Evolutionary conservation across 2,113 vertebrate species (phyloP), one percentile per base, ranked within the genome.

Genomic region (Tupaia tana): DNA sequence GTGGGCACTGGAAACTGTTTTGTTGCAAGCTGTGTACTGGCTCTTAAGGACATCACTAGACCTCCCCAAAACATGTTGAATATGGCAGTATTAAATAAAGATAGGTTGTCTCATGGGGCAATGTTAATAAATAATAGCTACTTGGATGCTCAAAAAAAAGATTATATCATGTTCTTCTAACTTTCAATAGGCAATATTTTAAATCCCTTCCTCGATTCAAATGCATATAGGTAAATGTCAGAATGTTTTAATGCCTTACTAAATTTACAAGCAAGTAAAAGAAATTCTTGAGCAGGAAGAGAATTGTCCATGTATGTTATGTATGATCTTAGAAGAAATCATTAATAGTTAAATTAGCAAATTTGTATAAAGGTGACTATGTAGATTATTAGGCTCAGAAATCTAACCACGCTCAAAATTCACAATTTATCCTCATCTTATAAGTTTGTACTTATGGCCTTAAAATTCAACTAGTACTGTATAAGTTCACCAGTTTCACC

Each of bases 251-350:
- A 70, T 73, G 43, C 43, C 34, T 91, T 75, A 2, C 22, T 67
- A 82, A 54, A 12, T 87, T 54, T 91, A 29, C 85, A 6, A 4
- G 43, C 66, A 87, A 95, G 43, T 75, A 92, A 93, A 56, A 88
- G 4, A 20, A 7, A 69, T 15, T 12, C 9, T 3, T 67, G 9
- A 89, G 0, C 0, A 0, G 15, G 10, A 29, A 63, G 63, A 24
- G 11, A 24, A 13, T 29, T 83, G 8, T 0, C 20, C 22, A 69
- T 61, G 7, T 70, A n/a, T 24, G 7, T 7, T 71, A 9, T 43
- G 13, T 54, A 43, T 80, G 34, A 71, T 83, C 69, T 66, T n/a
- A 70, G 29, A 95, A 70, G 7, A 78, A 77, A 70, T 82, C 7
- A 31, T 75, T 27, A 89, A 25, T 22, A 58, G n/a, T 14, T 78